Percentiles rank a stretch among this genome's conserved stretches.
Evolutionary conservation across 2,888 invertebrate genomes (phyloP).

Genomic region (Megalurothrips usitatus): DNA sequence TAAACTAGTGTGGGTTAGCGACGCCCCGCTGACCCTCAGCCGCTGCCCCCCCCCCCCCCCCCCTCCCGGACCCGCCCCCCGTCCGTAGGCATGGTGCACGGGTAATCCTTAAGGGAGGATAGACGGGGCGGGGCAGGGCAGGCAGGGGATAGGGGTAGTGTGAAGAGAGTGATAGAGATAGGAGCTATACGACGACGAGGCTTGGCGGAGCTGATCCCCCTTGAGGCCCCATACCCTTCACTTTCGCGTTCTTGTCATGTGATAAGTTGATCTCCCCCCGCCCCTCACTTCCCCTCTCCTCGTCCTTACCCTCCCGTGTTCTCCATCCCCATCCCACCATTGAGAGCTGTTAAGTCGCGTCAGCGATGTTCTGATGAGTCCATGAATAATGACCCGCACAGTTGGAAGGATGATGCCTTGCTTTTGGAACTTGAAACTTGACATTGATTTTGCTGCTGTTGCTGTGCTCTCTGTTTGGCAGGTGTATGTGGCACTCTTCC

Average conservation of each 20-base stretch:
- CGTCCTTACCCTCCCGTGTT: not conserved
- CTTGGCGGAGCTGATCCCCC: not conserved
- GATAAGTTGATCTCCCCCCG: not conserved
- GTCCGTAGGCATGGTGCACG: no score
- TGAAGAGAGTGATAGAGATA: not conserved
- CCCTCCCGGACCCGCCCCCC: no score
- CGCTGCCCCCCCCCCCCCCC: no score
- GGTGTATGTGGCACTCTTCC: conserved; percentile 77
- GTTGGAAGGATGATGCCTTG: not conserved
- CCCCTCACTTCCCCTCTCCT: not conserved
- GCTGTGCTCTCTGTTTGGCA: conserved; percentile 45
- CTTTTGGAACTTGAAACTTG: conserved; percentile 22
- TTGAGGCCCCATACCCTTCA: no score
- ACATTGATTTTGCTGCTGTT: not conserved
- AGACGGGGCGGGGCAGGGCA: not conserved
- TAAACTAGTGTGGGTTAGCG: no score
- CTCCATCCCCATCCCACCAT: not conserved
- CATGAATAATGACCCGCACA: not conserved
- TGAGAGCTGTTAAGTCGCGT: not conserved
- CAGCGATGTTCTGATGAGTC: no score
- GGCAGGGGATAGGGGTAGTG: conserved; percentile 8
- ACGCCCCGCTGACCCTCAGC: no score
- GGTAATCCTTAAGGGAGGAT: not conserved
- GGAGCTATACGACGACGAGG: not conserved
- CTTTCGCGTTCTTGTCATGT: no score